phyloP scores from a whole-genome alignment of 2,888 invertebrate species.

The Cataglyphis altisquamis region DNA sequence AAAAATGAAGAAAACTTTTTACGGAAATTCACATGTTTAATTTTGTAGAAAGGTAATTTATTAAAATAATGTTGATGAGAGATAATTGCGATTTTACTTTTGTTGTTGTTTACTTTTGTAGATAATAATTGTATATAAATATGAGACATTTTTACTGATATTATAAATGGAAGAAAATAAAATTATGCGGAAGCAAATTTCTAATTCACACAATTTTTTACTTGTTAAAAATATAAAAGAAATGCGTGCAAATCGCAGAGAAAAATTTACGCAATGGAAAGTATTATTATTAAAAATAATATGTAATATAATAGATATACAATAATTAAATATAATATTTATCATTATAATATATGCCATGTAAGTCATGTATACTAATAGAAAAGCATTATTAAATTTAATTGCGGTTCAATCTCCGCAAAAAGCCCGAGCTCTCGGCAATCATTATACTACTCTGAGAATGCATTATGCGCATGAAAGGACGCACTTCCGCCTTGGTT shows the following conservation, averaged over 20 bases:
- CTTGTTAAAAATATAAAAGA: neutral
- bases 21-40: neutral
- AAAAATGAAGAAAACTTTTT: neutral
- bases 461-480: neutral
- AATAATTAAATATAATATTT: neutral
- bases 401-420: neutral
- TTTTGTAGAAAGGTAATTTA: neutral
- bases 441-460: conserved; percentile 1
- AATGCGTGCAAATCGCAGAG: neutral
- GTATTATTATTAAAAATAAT: neutral
- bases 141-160: too few species aligned
- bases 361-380: neutral
- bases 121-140: neutral
- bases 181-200: too few species aligned
- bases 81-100: neutral
- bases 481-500: conserved; percentile 15
- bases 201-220: neutral
- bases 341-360: neutral
- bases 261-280: neutral
- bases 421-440: neutral
- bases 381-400: neutral
- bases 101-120: neutral
- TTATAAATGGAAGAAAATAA: too few species aligned
- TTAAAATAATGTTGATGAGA: neutral
- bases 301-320: neutral